Evolutionary conservation across 2,888 invertebrate species (phyloP), one percentile per base, ranked within the genome.

Genomic region (Acanthopleura granulata): DNA sequence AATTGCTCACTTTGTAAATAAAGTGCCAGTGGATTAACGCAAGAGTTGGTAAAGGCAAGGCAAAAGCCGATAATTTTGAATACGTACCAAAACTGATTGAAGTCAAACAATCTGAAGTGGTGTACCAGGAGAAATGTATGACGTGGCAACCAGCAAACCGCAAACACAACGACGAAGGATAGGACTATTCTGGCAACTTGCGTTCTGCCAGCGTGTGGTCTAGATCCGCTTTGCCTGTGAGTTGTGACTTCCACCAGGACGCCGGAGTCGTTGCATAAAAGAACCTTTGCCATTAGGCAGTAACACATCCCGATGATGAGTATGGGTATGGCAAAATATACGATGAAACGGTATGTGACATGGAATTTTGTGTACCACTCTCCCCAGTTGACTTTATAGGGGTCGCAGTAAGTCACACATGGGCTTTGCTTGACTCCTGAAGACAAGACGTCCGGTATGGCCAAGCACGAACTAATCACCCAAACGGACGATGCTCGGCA

Each of bases 1-100:
- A 97, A 97, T 79, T 96, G 95, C 69, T 96, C 96, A 88, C 96
- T 97, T 81, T 97, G 95, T 91, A 96, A 96, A 91, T 97, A 97
- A 69, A 97, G 93, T 0, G 97, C 97, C 78, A 97, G 94, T 0
- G 97, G 97, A 91, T 97, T 97, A 83, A 97, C 95, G 89, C 97
- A 97, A 83, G 97, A 96, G 92, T 89, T 97, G 80, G 96, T 93
- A 91, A 96, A 90, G 85, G 95, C 94, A 76, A 97, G 92, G 87
- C 95, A 95, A 90, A 96, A 96, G 27, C 95, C 95, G 66, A 95
- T 91, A 84, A 96, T 95, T 82, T 96, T 93, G 78, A 95, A 92
- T 30, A 93, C 93, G 87, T 96, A 94, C 93, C 95, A 96, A 91
- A 93, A 95, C 25, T 93, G 93, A 85, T 95, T 90, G 80, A 85